Evolutionary conservation across 2,797 vertebrate species (phyloP).

Genomic region (Lutjanus argentimaculatus): DNA sequence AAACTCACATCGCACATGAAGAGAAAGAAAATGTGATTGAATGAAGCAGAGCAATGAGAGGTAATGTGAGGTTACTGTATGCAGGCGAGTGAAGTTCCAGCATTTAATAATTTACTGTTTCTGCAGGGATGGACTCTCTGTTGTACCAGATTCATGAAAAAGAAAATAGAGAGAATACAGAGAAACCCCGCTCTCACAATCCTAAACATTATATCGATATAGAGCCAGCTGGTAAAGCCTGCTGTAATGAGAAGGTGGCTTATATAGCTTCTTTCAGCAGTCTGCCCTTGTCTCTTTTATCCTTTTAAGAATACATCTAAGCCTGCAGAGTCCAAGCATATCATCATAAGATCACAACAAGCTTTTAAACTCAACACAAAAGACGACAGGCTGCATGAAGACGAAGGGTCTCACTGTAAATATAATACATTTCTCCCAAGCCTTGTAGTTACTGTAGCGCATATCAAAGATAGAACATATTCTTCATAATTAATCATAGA

Average conservation of each 20-base stretch:
- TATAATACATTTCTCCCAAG: background rate
- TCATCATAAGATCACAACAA: constrained; percentile 21
- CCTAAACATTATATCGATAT: constrained; percentile 10
- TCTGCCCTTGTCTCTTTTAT: constrained; percentile 37
- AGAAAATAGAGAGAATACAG: background rate
- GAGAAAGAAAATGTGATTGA: background rate
- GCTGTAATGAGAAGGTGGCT: constrained; percentile 24
- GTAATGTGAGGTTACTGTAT: constrained; percentile 1
- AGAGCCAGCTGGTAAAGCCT: constrained; percentile 7
- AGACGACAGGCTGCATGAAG: background rate
- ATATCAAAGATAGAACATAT: constrained; percentile 11
- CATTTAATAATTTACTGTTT: constrained; percentile 43
- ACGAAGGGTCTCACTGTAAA: constrained; percentile 2
- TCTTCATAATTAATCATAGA: constrained; percentile 58
- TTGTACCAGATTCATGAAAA: background rate
- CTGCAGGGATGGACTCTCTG: constrained; percentile 21
- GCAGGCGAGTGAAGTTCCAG: background rate
- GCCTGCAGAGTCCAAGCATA: constrained; percentile 19
- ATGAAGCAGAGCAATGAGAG: constrained; percentile 1
- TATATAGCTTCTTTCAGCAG: constrained; percentile 6
- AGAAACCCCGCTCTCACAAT: background rate
- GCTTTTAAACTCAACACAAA: constrained; percentile 1
- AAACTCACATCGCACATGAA: too few relatives aligned
- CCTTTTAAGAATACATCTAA: constrained; percentile 41
- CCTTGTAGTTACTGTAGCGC: background rate